These are phyloP conservation scores for Athalia rosae DNA, from an alignment of 2,888 invertebrate species.

Conservation along the genomic window DNA sequence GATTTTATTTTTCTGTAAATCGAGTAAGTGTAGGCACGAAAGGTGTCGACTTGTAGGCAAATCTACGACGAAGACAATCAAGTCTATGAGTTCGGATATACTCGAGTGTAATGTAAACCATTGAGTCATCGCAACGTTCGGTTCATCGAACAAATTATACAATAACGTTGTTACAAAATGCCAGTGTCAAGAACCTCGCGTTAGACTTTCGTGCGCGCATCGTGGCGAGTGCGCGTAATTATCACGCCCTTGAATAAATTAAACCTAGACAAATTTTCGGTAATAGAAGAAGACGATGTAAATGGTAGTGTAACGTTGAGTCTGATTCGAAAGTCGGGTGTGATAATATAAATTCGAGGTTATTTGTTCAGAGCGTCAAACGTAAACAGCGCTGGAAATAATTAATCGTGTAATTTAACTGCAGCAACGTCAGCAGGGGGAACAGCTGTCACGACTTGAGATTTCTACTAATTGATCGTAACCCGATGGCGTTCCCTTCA, in stretches of 20 bases:
- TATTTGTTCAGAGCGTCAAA: neutral
- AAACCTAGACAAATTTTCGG: neutral
- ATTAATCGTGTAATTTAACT: constrained; percentile 7
- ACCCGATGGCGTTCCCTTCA: constrained; percentile 35
- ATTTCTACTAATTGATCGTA: constrained; percentile 29
- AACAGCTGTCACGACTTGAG: constrained; percentile 31
- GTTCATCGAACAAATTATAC: too few relatives aligned
- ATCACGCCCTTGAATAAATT: neutral
- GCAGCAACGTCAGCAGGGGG: too few relatives aligned
- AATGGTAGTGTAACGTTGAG: too few relatives aligned
- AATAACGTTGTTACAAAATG: neutral
- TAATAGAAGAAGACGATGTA: neutral
- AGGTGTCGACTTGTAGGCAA: too few relatives aligned
- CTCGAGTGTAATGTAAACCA: neutral
- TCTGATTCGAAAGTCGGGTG: too few relatives aligned
- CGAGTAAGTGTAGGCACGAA: too few relatives aligned
- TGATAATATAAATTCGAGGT: neutral
- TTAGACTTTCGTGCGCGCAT: constrained; percentile 3
- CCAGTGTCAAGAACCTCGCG: constrained; percentile 30
- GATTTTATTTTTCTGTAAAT: too few relatives aligned
- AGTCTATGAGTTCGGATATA: too few relatives aligned
- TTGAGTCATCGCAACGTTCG: neutral
- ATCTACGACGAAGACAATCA: too few relatives aligned
- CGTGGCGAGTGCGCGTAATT: neutral
- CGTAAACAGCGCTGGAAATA: constrained; percentile 14